A percentile compares a stretch with the other conserved stretches of the same genome.
Evolutionary conservation across 2,797 vertebrate genomes (phyloP).

Genomic region (Lacerta bilineata): DNA sequence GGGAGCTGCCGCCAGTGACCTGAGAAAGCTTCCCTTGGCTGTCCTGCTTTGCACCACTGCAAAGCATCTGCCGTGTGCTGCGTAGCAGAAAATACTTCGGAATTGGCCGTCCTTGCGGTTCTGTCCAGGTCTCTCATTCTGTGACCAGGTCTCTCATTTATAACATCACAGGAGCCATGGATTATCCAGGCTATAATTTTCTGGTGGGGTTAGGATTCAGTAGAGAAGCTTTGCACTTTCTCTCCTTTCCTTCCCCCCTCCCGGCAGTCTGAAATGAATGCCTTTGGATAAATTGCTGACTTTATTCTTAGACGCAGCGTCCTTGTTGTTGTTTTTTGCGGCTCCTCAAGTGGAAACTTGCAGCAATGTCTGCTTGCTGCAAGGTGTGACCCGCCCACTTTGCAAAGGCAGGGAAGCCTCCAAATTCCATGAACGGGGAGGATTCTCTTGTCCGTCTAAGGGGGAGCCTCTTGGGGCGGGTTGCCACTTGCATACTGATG

Average conservation of each 20-base stretch:
- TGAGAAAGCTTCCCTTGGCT: not conserved
- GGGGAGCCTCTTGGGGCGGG: not conserved
- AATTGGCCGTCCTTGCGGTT: not conserved
- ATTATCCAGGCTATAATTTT: not conserved
- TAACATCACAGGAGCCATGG: not conserved
- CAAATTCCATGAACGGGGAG: not conserved
- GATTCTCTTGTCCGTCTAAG: too few relatives aligned
- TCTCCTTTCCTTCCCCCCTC: not conserved
- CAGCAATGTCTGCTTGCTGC: not conserved
- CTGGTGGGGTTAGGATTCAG: not conserved
- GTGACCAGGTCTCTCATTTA: not conserved
- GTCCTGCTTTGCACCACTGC: not conserved
- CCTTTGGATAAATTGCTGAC: not conserved
- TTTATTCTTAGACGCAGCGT: not conserved
- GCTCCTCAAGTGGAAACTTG: constrained; percentile 16
- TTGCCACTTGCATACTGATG: not conserved
- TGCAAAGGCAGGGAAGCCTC: not conserved
- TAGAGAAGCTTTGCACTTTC: too few relatives aligned
- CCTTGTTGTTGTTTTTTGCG: not conserved
- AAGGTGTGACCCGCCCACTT: not conserved
- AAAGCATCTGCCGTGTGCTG: not conserved
- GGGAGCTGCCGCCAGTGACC: not conserved
- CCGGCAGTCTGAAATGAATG: not conserved
- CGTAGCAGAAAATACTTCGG: not conserved
- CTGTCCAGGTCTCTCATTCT: not conserved